Conservation (phyloP, 2,888 invertebrate species). For the Melieria crassipennis region DNA sequence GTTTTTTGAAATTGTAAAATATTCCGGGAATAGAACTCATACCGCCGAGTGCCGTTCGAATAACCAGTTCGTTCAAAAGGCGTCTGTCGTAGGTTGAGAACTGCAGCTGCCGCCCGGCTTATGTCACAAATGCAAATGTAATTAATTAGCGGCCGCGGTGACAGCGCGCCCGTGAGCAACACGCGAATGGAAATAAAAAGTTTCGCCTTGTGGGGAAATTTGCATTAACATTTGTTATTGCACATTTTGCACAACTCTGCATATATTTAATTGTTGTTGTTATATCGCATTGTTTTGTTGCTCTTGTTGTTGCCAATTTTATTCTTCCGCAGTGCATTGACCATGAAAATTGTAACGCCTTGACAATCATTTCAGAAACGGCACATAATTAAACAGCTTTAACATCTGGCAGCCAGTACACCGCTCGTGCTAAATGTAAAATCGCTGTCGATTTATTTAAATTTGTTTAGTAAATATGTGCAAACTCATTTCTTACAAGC, state of each 20-base stretch:
- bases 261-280: not conserved
- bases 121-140: not conserved
- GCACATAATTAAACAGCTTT: not conserved
- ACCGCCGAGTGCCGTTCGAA: too few species aligned
- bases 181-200: not conserved
- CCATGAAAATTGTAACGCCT: constrained; percentile 3
- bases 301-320: not conserved
- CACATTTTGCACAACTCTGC: not conserved
- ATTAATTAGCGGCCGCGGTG: not conserved
- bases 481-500: too few species aligned
- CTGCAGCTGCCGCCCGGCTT: not conserved
- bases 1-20: too few species aligned
- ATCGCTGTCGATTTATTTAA: too few species aligned
- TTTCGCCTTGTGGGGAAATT: constrained; percentile 15
- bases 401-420: too few species aligned
- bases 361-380: constrained; percentile 8
- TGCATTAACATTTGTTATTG: not conserved
- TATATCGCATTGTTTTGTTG: not conserved
- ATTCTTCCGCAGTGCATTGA: constrained; percentile 7
- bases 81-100: too few species aligned
- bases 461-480: too few species aligned
- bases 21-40: too few species aligned
- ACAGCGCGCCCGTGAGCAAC: not conserved
- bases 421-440: too few species aligned
- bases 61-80: too few species aligned